Percentiles rank a stretch among this genome's conserved stretches.
Evolutionary conservation across 2,888 invertebrate species (phyloP).

Genomic region (Sturmia bella): DNA sequence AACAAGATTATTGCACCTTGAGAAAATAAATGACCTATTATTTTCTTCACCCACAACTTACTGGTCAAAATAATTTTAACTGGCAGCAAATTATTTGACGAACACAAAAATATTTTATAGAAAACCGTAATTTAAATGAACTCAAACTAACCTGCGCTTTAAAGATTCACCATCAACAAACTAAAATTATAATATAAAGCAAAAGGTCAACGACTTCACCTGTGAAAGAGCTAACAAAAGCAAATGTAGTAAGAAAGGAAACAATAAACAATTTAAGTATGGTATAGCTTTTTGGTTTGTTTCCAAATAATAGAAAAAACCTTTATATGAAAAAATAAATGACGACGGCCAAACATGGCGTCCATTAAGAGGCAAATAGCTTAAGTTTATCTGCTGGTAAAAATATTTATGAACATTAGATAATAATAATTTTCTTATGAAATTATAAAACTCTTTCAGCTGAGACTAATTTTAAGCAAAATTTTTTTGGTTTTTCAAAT

Average conservation of each 20-base stretch:
- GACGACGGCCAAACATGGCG: constrained; percentile 22
- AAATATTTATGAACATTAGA: constrained; percentile 17
- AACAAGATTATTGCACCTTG: too few species aligned
- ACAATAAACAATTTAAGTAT: constrained; percentile 7
- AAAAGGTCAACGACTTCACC: constrained; percentile 61
- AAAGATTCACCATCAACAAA: constrained; percentile 4
- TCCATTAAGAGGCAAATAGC: constrained; percentile 2
- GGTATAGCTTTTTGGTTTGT: constrained; percentile 12
- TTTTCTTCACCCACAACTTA: too few species aligned
- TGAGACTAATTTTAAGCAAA: constrained; percentile 48
- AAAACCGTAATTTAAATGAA: constrained; percentile 47
- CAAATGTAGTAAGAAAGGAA: not conserved
- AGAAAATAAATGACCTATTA: too few species aligned
- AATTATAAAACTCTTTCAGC: constrained; percentile 52
- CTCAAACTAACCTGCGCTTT: constrained; percentile 27
- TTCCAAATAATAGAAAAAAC: constrained; percentile 28
- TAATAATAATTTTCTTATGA: constrained; percentile 50
- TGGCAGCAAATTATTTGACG: too few species aligned
- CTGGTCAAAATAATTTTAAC: too few species aligned
- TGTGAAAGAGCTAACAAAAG: constrained; percentile 9
- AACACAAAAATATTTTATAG: not conserved
- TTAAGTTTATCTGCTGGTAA: constrained; percentile 2
- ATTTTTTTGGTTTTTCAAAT: constrained; percentile 3
- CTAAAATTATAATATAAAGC: constrained; percentile 33
- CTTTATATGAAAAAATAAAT: constrained; percentile 52